phyloP scores from a whole-genome alignment of 2,797 vertebrate species.

The Amblyopsis hoosieri region DNA sequence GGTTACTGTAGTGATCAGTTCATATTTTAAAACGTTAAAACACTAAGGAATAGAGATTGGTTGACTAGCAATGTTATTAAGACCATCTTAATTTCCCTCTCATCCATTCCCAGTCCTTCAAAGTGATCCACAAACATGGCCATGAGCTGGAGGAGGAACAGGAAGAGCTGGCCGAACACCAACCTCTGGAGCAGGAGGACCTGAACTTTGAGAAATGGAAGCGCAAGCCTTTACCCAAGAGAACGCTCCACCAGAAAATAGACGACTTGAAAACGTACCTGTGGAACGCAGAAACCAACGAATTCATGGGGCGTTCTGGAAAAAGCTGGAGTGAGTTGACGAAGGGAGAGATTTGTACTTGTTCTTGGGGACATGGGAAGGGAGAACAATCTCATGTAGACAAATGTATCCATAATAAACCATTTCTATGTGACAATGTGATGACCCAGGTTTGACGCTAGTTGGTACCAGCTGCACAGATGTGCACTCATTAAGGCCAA shows the following conservation, averaged over 20 bases:
- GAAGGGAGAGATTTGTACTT: constrained; percentile 19
- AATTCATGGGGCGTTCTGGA: constrained; percentile 92
- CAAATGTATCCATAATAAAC: constrained; percentile 4
- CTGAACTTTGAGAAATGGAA: constrained; percentile 83
- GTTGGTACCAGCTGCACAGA: constrained; percentile 22
- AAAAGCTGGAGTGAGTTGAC: constrained; percentile 94
- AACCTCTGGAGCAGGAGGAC: constrained; percentile 82
- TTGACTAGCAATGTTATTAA: constrained; percentile 21
- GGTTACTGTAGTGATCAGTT: too few relatives aligned
- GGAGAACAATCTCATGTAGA: constrained; percentile 20
- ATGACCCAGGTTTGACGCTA: background rate
- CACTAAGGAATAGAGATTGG: constrained; percentile 51
- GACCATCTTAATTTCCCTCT: constrained; percentile 24
- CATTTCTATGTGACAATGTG: constrained; percentile 17
- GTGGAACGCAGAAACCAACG: constrained; percentile 93
- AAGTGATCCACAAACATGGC: constrained; percentile 75
- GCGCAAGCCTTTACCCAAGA: constrained; percentile 81
- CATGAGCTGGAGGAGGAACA: constrained; percentile 81
- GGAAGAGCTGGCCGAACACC: constrained; percentile 80
- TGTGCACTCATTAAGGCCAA: background rate
- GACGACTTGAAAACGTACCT: constrained; percentile 86
- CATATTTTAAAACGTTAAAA: too few relatives aligned
- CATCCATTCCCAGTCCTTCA: constrained; percentile 70
- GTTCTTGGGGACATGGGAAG: constrained; percentile 19
- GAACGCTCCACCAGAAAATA: constrained; percentile 84